phyloP scores from a whole-genome alignment of 2,113 vertebrate species.

The Danio rerio region DNA sequence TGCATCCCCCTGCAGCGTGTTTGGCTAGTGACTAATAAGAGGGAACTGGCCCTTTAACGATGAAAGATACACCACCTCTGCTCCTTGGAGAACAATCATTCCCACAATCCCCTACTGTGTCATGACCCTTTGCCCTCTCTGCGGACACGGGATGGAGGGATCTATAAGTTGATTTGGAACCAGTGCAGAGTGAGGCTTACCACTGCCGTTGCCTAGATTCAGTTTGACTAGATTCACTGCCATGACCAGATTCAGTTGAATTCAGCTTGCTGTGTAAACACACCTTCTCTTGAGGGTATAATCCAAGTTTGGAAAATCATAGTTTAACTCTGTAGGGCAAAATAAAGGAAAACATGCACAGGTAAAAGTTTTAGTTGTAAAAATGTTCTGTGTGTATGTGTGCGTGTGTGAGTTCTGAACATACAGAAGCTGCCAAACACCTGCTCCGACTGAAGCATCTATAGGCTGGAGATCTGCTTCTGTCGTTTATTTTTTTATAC shows the following conservation, averaged over 20 bases:
- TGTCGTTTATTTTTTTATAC: constrained; percentile 68
- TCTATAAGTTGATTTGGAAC: constrained; percentile 90
- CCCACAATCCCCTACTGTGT: constrained; percentile 88
- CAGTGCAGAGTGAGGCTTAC: constrained; percentile 60
- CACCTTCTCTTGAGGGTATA: constrained; percentile 55
- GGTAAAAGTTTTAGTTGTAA: neutral
- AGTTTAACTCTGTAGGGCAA: neutral
- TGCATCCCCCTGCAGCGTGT: constrained; percentile 84
- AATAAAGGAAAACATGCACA: neutral
- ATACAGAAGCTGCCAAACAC: constrained; percentile 69
- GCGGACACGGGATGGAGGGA: constrained; percentile 89
- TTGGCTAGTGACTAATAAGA: constrained; percentile 85
- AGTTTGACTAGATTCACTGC: too few relatives aligned
- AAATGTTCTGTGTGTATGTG: neutral
- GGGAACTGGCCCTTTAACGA: constrained; percentile 91
- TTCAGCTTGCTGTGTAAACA: constrained; percentile 81
- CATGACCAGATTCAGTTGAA: constrained; percentile 29
- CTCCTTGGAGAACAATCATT: constrained; percentile 90
- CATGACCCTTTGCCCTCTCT: constrained; percentile 91
- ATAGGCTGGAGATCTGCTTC: constrained; percentile 59
- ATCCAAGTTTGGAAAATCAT: neutral
- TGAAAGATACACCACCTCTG: constrained; percentile 90
- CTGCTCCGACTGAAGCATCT: constrained; percentile 70
- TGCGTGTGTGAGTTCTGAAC: constrained; percentile 29
- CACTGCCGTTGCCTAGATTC: constrained; percentile 51